Conservation (phyloP, 2,888 invertebrate species). For the Ischnus inquisitorius region DNA sequence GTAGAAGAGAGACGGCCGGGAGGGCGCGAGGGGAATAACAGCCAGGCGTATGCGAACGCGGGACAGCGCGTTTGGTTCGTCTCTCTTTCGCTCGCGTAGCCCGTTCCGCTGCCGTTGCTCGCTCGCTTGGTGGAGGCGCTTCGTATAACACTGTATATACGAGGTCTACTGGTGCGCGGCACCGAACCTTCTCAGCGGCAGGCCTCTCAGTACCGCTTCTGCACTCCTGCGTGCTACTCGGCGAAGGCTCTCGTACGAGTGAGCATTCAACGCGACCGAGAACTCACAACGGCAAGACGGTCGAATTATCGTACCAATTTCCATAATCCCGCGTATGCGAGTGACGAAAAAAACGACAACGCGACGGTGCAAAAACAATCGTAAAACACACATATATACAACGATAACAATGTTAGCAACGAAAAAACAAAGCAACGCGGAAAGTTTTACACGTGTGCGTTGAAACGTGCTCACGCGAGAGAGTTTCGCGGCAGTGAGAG, state of each 20-base stretch:
- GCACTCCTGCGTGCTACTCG: conserved; percentile 72
- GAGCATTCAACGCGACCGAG: neutral
- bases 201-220: conserved; percentile 79
- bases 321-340: neutral
- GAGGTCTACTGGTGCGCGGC: conserved; percentile 52
- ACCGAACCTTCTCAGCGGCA: conserved; percentile 55
- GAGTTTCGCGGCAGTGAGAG: conserved; percentile 19
- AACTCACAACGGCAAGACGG: neutral
- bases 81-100: conserved; percentile 49
- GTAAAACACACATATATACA: conserved; percentile 3
- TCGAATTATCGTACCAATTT: neutral
- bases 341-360: conserved; percentile 24
- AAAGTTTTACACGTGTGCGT: conserved; percentile 51
- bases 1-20: conserved; percentile 47
- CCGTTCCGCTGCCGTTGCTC: conserved; percentile 87
- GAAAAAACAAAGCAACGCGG: neutral
- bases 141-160: conserved; percentile 17
- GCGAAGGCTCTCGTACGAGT: conserved; percentile 12
- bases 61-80: conserved; percentile 13
- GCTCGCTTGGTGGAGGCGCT: conserved; percentile 85
- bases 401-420: neutral
- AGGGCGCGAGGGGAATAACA: conserved; percentile 53
- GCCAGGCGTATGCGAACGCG: conserved; percentile 30
- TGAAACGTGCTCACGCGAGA: conserved; percentile 8
- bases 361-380: neutral